Evolutionary conservation across 2,113 vertebrate genomes (phyloP).

Genomic region (Channa argus): DNA sequence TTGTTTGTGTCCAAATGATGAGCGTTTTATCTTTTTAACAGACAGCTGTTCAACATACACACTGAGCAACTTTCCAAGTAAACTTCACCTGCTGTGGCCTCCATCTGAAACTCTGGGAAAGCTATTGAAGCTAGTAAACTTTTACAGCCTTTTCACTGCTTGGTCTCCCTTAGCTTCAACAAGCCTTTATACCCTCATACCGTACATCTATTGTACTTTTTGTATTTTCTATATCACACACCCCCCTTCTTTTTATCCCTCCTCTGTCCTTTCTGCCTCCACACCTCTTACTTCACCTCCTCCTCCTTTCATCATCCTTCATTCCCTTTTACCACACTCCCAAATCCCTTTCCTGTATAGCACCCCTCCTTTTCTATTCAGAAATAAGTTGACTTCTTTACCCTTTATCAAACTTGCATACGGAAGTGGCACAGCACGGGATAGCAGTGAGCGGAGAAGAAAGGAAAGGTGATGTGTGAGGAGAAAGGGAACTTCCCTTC

Average conservation of each 20-base stretch:
- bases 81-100: constrained; percentile 59
- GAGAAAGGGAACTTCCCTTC: constrained; percentile 52
- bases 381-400: constrained; percentile 52
- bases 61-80: constrained; percentile 50
- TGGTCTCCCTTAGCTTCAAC: constrained; percentile 34
- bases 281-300: constrained; percentile 38
- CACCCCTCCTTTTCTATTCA: constrained; percentile 15
- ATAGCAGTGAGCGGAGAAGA: constrained; percentile 34
- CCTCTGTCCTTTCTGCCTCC: constrained; percentile 39
- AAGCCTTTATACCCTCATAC: constrained; percentile 37
- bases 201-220: constrained; percentile 49
- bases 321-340: neutral
- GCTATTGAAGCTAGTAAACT: constrained; percentile 46
- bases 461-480: constrained; percentile 41
- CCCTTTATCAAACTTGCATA: constrained; percentile 62
- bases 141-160: constrained; percentile 53
- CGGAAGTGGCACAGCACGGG: constrained; percentile 31
- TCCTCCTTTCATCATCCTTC: constrained; percentile 48
- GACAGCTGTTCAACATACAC: constrained; percentile 50
- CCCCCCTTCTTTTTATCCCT: constrained; percentile 23
- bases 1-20: constrained; percentile 52
- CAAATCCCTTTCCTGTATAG: constrained; percentile 32
- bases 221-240: constrained; percentile 7
- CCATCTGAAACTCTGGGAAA: constrained; percentile 52
- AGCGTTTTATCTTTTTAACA: constrained; percentile 66